phyloP scores from a whole-genome alignment of 2,113 vertebrate species.

The Myotis davidii region DNA sequence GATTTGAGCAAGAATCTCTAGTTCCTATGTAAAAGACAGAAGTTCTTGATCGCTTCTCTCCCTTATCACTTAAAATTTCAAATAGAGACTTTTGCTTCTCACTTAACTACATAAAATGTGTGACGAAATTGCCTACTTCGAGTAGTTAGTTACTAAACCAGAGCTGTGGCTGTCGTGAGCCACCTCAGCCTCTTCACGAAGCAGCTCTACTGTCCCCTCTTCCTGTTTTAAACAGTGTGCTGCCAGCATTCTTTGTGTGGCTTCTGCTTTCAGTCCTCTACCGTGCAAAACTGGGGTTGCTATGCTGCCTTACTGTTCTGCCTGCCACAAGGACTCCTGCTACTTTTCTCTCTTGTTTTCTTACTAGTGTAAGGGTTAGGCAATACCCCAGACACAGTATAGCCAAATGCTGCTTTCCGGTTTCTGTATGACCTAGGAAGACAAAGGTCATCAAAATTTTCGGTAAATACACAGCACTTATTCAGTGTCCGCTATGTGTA shows the following conservation, averaged over 20 bases:
- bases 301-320: not conserved
- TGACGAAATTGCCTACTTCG: accelerated
- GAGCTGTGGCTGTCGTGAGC: not conserved
- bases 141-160: not conserved
- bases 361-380: not conserved
- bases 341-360: not conserved
- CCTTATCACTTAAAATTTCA: not conserved
- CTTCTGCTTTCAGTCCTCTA: not conserved
- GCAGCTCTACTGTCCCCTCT: not conserved
- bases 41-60: not conserved
- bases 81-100: not conserved
- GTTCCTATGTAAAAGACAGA: not conserved
- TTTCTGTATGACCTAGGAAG: not conserved
- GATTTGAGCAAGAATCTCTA: not conserved
- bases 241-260: not conserved
- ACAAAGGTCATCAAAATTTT: not conserved
- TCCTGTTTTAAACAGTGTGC: not conserved
- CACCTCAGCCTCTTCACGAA: not conserved
- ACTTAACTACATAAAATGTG: not conserved
- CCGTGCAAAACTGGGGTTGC: not conserved
- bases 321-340: not conserved
- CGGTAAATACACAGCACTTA: not conserved
- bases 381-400: not conserved
- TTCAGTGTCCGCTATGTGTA: not conserved
- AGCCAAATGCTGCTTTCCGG: not conserved